These are phyloP conservation scores for Aromia moschata DNA, from an alignment of 2,888 invertebrate genomes.

Conservation along the genomic window DNA sequence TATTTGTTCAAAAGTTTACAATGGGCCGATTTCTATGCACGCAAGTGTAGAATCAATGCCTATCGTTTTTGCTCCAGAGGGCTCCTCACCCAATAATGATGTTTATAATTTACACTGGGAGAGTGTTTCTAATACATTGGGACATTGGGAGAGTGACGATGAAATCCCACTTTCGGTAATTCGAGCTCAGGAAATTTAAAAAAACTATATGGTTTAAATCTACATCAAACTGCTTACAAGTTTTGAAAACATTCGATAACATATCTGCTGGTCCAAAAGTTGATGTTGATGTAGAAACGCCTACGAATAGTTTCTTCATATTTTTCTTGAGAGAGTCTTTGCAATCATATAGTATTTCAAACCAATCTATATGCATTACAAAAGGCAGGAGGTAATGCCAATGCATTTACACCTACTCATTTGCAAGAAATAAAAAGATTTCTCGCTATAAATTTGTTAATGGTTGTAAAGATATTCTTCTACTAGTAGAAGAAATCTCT, in stretches of 20 bases:
- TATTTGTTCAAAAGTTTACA: no score
- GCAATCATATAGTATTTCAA: constrained; percentile 8
- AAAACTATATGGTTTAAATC: not conserved
- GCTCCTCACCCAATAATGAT: no score
- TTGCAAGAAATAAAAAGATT: constrained; percentile 38
- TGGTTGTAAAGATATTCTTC: constrained; percentile 45
- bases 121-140: not conserved
- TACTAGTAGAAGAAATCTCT: no score
- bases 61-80: not conserved
- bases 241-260: constrained; percentile 6
- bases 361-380: constrained; percentile 24
- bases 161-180: not conserved
- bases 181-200: not conserved
- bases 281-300: constrained; percentile 5
- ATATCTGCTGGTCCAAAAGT: not conserved
- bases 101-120: no score
- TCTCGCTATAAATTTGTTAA: constrained; percentile 43
- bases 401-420: constrained; percentile 26
- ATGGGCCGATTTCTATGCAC: no score
- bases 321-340: constrained; percentile 10
- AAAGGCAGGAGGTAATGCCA: constrained; percentile 15
- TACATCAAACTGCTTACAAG: not conserved
- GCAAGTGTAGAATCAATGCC: not conserved
- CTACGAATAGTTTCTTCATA: constrained; percentile 9
- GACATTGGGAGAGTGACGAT: not conserved